Base-by-base conservation (phyloP, 2,113 vertebrate genomes). In the Catharus bicknelli region DNA sequence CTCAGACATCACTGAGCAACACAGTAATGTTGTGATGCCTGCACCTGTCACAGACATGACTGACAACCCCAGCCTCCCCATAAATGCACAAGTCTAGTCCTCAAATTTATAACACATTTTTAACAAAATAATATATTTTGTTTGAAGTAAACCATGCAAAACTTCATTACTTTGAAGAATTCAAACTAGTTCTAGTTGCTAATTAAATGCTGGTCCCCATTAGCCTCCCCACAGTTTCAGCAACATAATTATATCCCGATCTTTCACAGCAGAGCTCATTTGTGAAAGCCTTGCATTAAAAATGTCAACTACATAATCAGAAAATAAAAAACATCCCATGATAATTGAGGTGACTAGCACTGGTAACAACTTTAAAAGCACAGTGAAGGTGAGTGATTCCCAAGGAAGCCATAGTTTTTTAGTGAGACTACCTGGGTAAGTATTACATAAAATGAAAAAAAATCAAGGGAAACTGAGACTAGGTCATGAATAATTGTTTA, bases 131-230 rank as follows among this genome's bases (percentile, higher is more conserved):
- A 62, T 38, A 17, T 38, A 23, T 86, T 92, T 67, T 69, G 2
- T 59, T 89, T 90, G 23, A 66, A 92, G 47, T 36, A 58, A 90
- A 54, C 25, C 62, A 62, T 47, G 62, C 40, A 81, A 86, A 90
- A 85, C n/a, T 87, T 76, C 66, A 16, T 89, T 87, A 78, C 68
- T 84, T 86, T 66, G 58, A 89, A 84, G 50, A 23, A 73, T 66
- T 68, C 58, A 55, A 76, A 26, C 34, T 66, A 53, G 50, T 86
- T 79, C 29, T 58, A 58, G 66, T 76, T 96, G 70, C 55, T 89
- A 94, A 92, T 93, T 72, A 84, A 88, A 84, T 89, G 50, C 62
- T 79, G 84, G 81, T 75, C 62, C 62, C 67, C 62, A 82, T 86
- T 93, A 86, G 54, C 47, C 58, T 94, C 50, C 77, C 50, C 29